Conservation (phyloP, 2,888 invertebrate genomes). For the Panorpa germanica region DNA sequence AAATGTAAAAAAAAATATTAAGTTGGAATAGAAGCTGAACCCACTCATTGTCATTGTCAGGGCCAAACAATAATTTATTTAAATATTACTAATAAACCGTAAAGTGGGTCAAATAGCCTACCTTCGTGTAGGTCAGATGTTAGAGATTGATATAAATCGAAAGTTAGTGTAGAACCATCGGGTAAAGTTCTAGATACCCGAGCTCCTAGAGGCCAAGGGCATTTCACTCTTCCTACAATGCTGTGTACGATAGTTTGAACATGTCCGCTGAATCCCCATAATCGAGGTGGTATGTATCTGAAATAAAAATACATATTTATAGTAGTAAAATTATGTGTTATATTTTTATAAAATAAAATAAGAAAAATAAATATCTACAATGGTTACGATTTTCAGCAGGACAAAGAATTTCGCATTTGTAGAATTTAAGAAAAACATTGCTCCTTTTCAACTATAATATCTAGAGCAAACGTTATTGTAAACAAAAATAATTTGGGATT, state of each 20-base stretch:
- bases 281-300: conserved; percentile 73
- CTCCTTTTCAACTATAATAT: no score
- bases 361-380: conserved; percentile 13
- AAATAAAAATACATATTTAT: no score
- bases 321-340: conserved; percentile 4
- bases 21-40: no score
- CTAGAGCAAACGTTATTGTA: no score
- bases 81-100: no score
- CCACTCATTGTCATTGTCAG: neutral
- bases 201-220: conserved; percentile 77
- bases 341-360: conserved; percentile 9
- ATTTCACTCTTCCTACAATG: conserved; percentile 66
- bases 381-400: no score
- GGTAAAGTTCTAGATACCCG: conserved; percentile 53
- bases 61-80: conserved; percentile 10
- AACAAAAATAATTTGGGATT: no score
- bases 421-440: no score
- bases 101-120: conserved; percentile 18
- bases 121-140: conserved; percentile 47
- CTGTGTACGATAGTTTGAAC: conserved; percentile 87
- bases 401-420: neutral
- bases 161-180: conserved; percentile 81
- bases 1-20: no score
- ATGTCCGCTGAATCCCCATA: conserved; percentile 94
- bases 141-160: conserved; percentile 77